Base-by-base conservation (phyloP, 2,797 vertebrate species). In the Trichosurus vulpecula region DNA sequence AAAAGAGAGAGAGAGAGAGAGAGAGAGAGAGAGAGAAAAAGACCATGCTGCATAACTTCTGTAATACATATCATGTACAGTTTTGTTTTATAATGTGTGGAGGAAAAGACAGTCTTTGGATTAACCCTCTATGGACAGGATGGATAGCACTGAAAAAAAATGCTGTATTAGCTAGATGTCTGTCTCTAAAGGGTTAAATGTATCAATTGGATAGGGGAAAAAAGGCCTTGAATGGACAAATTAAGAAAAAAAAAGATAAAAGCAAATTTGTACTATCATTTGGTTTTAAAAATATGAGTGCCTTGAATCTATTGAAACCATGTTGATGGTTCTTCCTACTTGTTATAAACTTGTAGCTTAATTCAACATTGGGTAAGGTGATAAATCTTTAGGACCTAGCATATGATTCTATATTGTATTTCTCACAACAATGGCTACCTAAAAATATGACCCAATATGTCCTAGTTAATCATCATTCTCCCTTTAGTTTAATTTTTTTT, bases 61-160 rank as follows among this genome's bases (percentile, higher is more conserved):
- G 99, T 99, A 98, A 99, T 98, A 99, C 99, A 99, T 99, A 99
- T 99, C 99, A 99, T 99, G 99, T 99, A 99, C 99, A 99, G 99
- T 99, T 99, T 99, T 99, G 99, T 99, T 99, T 99, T 99, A 99
- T 99, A 99, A 99, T 97, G 99, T 99, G 99, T 99, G 98, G 99
- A 99, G 99, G 99, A 98, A 98, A 98, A 99, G 74, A 98, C 98
- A 99, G 98, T 99, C 99, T 99, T 99, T 99, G 99, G 98, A 98
- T 99, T 99, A 98, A 99, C 99, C 99, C 99, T 99, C 99, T 99
- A 98, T 97, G 98, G 98, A 99, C 98, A 99, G 99, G 99, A 99
- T 98, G 97, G 96, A 99, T 99, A 99, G 99, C 99, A 99, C 99
- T 99, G 98, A 99, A 99, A 98, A 98, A 94, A 90, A 98, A 99